phyloP scores from a whole-genome alignment of 2,113 vertebrate species.

The Nicator chloris region DNA sequence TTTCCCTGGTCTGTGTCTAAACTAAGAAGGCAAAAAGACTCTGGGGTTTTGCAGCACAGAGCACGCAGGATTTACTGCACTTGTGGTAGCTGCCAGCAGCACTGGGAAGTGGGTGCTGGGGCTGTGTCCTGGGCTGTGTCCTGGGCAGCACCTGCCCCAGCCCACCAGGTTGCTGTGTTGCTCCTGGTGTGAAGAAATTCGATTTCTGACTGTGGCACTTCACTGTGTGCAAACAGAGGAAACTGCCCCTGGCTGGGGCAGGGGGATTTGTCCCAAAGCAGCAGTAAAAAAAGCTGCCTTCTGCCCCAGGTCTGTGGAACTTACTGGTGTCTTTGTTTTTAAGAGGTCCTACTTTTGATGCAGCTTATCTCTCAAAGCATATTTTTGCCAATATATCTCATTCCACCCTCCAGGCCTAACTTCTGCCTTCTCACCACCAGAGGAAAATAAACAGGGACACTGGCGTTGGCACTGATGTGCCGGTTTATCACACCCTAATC shows the following conservation, averaged over 20 bases:
- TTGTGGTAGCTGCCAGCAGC: not conserved
- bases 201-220: not conserved
- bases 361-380: conserved; percentile 28
- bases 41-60: not conserved
- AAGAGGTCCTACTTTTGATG: not conserved
- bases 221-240: not conserved
- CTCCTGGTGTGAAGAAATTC: not conserved
- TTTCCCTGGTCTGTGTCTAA: not conserved
- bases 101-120: not conserved
- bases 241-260: not conserved
- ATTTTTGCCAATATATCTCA: not conserved
- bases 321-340: not conserved
- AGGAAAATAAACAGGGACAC: not conserved
- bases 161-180: not conserved
- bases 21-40: not conserved
- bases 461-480: not conserved
- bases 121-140: not conserved
- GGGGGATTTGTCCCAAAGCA: not conserved
- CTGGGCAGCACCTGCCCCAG: not conserved
- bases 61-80: not conserved
- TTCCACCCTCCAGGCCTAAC: not conserved
- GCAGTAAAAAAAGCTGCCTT: not conserved
- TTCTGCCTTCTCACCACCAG: not conserved
- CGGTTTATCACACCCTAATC: not conserved
- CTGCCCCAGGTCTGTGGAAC: not conserved